Percentiles rank a stretch among this genome's conserved stretches.
These are phyloP conservation scores for Parnassius glacialis DNA, from an alignment of 2,888 invertebrate genomes.

Conservation along the genomic window DNA sequence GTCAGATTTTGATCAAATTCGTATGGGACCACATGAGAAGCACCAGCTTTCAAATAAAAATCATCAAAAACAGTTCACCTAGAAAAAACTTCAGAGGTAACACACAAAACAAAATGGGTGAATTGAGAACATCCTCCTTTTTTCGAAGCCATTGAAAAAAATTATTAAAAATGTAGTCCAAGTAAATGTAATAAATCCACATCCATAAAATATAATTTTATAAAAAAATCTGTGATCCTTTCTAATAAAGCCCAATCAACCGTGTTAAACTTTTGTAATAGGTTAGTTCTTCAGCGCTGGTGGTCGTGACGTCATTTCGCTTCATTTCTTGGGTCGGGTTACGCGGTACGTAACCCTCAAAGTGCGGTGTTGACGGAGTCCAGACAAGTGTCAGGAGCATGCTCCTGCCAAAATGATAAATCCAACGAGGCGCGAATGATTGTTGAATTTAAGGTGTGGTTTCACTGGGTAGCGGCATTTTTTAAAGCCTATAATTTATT, in stretches of 20 bases:
- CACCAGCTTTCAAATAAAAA: no score
- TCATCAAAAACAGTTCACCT: no score
- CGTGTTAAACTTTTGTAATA: neutral
- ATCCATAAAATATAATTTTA: neutral
- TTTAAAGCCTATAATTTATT: no score
- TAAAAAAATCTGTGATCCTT: neutral
- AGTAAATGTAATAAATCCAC: no score
- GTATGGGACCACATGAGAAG: no score
- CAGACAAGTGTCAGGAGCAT: conserved; percentile 21
- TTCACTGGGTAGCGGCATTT: conserved; percentile 1
- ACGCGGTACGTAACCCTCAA: conserved; percentile 11
- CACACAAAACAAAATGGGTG: no score
- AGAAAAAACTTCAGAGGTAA: no score
- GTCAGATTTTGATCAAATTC: no score
- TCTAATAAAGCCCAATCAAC: neutral
- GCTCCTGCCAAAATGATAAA: conserved; percentile 4
- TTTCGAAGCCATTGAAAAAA: no score
- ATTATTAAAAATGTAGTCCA: no score
- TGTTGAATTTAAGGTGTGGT: neutral
- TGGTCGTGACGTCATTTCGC: conserved; percentile 14
- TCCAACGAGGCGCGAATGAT: conserved; percentile 14
- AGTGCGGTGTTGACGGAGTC: conserved; percentile 15
- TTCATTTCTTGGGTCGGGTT: conserved; percentile 10
- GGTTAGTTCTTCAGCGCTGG: neutral
- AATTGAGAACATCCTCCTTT: no score